Evolutionary conservation across 2,113 vertebrate species (phyloP).

Genomic region (Syngnathus typhle): DNA sequence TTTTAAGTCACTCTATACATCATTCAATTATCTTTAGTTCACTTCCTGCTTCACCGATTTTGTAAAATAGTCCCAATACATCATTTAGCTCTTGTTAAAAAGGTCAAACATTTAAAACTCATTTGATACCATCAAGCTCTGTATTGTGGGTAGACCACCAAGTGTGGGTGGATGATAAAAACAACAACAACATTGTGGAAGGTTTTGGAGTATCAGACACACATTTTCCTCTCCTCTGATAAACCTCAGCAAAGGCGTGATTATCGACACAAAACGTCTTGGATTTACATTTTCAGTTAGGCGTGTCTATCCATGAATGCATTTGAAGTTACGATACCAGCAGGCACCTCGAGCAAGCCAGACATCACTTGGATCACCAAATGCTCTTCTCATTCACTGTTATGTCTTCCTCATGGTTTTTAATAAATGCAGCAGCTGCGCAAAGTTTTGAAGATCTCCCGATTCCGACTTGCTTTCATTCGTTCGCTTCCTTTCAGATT

Average conservation of each 20-base stretch:
- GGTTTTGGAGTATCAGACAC: too few species aligned
- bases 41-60: conserved; percentile 17
- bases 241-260: too few species aligned
- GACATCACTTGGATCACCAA: conserved; percentile 2
- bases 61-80: conserved; percentile 13
- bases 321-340: conserved; percentile 7
- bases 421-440: conserved; percentile 28
- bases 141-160: neutral
- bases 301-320: neutral
- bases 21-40: conserved; percentile 13
- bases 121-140: neutral
- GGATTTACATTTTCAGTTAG: too few species aligned
- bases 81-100: neutral
- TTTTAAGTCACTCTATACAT: neutral
- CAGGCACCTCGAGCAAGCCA: neutral
- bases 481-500: neutral
- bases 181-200: neutral
- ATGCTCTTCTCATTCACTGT: conserved; percentile 5
- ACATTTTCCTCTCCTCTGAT: too few species aligned
- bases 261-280: too few species aligned
- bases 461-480: neutral
- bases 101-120: neutral
- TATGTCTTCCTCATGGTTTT: conserved; percentile 27
- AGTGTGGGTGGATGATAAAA: neutral
- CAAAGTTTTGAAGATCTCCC: conserved; percentile 2